Percentiles rank a stretch among this genome's conserved stretches.
Evolutionary conservation across 2,888 invertebrate genomes (phyloP).

Genomic region (Hydrotaea diabolus): DNA sequence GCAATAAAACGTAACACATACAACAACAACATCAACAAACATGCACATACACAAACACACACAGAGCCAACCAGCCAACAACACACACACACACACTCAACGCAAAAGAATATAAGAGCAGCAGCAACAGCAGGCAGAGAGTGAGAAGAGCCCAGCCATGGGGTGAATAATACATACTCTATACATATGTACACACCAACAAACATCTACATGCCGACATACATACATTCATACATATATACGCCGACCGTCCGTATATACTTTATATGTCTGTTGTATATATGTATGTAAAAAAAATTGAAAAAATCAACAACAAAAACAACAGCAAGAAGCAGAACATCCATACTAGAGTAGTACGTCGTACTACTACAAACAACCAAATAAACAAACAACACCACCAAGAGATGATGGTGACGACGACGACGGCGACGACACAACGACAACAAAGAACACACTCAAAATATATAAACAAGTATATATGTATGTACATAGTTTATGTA

Average conservation of each 20-base stretch:
- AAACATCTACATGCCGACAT: no score
- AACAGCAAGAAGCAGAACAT: slow-evolving; percentile 38
- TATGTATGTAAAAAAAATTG: slow-evolving; percentile 42
- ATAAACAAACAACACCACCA: slow-evolving; percentile 43
- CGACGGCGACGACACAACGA: slow-evolving; percentile 10
- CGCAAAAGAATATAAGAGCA: slow-evolving; percentile 38
- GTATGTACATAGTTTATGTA: slow-evolving; percentile 33
- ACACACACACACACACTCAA: slow-evolving; percentile 39
- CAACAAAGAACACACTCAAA: slow-evolving; percentile 39
- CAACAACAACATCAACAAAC: not conserved
- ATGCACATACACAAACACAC: slow-evolving; percentile 31
- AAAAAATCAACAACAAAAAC: slow-evolving; percentile 50
- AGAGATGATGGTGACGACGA: slow-evolving; percentile 35
- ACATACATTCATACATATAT: slow-evolving; percentile 16
- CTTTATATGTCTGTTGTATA: slow-evolving; percentile 50
- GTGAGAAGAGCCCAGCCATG: slow-evolving; percentile 49
- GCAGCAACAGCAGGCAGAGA: slow-evolving; percentile 9
- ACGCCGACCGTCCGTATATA: slow-evolving; percentile 13
- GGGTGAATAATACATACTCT: slow-evolving; percentile 56
- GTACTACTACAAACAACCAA: slow-evolving; percentile 9
- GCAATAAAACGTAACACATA: slow-evolving; percentile 64
- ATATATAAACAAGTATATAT: slow-evolving; percentile 21
- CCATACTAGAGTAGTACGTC: not conserved
- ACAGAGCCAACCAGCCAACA: slow-evolving; percentile 37
- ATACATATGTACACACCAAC: slow-evolving; percentile 47